These are phyloP conservation scores for Hedychridium roseum DNA, from an alignment of 2,888 invertebrate genomes.

Conservation along the genomic window DNA sequence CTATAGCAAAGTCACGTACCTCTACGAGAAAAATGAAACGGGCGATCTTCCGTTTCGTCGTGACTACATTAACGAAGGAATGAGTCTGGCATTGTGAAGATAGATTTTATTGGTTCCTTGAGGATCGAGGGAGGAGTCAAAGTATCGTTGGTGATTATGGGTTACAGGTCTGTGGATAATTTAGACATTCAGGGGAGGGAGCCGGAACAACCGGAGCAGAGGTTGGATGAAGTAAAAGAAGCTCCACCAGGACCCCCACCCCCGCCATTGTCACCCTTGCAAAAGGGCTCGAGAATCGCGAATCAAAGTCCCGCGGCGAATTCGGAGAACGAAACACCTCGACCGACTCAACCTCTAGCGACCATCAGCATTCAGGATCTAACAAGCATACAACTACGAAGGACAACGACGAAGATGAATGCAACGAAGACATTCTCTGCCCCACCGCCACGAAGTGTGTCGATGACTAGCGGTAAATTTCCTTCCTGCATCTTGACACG, in stretches of 20 bases:
- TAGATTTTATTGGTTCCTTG: too few species aligned
- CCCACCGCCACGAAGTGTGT: slow-evolving; percentile 78
- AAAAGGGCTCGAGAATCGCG: too few species aligned
- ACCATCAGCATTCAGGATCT: slow-evolving; percentile 89
- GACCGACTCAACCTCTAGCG: slow-evolving; percentile 78
- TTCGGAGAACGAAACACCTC: slow-evolving; percentile 63
- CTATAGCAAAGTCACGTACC: too few species aligned
- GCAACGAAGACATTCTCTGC: slow-evolving; percentile 86
- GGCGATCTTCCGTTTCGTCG: too few species aligned
- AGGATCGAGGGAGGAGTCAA: too few species aligned
- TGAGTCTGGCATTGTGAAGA: too few species aligned
- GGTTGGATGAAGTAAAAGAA: slow-evolving; percentile 31
- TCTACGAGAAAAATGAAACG: too few species aligned
- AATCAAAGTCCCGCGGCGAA: slow-evolving; percentile 7
- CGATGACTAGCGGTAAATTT: slow-evolving; percentile 66
- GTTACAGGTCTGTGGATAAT: slow-evolving; percentile 60
- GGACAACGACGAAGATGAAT: slow-evolving; percentile 75
- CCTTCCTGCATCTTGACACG: neutral
- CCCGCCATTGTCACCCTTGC: slow-evolving; percentile 62
- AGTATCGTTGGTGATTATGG: too few species aligned
- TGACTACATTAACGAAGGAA: too few species aligned
- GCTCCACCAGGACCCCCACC: slow-evolving; percentile 66
- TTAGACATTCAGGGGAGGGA: slow-evolving; percentile 57
- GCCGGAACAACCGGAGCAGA: slow-evolving; percentile 25
- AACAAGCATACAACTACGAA: slow-evolving; percentile 81